Base-by-base conservation (phyloP, 1,140 invertebrate species). In the Limonius californicus region DNA sequence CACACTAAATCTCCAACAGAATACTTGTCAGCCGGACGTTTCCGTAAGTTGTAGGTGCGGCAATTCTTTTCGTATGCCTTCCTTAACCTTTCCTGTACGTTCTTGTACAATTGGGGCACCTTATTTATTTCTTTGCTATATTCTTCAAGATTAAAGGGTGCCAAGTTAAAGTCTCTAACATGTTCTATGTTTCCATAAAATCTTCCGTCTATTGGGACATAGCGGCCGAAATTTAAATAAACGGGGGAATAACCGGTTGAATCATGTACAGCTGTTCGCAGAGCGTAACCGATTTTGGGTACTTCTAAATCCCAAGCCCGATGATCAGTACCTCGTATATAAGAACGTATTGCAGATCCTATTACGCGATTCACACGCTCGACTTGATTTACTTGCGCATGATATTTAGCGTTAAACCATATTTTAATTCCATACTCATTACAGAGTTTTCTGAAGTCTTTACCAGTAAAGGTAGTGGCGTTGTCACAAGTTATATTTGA, bases 371-470 rank as follows among this genome's bases (percentile, higher is more conserved):
- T 59, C 19, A 59, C 35, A 12, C 35, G 57, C 19, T 59, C 57
- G 6, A 47, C 42, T n/a, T n/a, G 39, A 2, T 59, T 59, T 0
- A 59, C 21, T 27, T 59, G 57, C 8, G 57, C 39, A 27, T 59
- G 55, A 19, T 42, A 57, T 42, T 57, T 57, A n/a, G 55, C 23
- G 23, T 54, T 59, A 16, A 20, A 59, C 16, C 35, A 59, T 47
- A 59, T 59, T 42, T 30, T 21, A 3, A 21, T 27, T 47, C 30
- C 39, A 59, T 43, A 59, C 18, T 23, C 3, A 8, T 59, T 18
- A 12, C 2, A 11, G 14, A 59, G 23, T 11, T 50, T 50, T 19
- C n/a, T n/a, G n/a, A n/a, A n/a, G n/a, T n/a, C n/a, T n/a, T n/a
- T n/a, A n/a, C n/a, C n/a, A n/a, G n/a, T n/a, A n/a, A n/a, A n/a